These are phyloP conservation scores for Euwallacea similis DNA, from an alignment of 1,140 invertebrate species.

Conservation along the genomic window DNA sequence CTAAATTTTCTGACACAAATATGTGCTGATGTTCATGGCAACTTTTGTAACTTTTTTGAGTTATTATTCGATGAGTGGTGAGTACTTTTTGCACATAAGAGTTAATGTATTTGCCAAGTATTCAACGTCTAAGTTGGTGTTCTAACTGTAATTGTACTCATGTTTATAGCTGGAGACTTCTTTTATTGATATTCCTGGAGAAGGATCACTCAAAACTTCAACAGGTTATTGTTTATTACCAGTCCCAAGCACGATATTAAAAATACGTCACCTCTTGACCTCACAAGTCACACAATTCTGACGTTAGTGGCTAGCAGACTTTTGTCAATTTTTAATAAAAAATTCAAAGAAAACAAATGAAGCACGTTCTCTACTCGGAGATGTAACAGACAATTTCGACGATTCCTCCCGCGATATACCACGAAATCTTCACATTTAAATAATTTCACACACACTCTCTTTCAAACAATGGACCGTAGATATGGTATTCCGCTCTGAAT, in stretches of 20 bases:
- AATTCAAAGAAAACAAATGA: conserved; percentile 7
- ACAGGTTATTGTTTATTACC: not conserved
- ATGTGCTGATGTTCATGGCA: too few relatives aligned
- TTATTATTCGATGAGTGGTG: too few relatives aligned
- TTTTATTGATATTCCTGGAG: too few relatives aligned
- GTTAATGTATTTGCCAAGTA: too few relatives aligned
- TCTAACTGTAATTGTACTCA: too few relatives aligned
- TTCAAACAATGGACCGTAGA: conserved; percentile 26
- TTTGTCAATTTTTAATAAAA: conserved; percentile 11
- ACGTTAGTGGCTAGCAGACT: not conserved
- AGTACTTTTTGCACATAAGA: too few relatives aligned
- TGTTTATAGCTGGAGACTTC: too few relatives aligned
- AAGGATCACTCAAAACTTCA: not conserved
- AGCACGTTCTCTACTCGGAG: too few relatives aligned
- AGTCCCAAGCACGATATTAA: not conserved
- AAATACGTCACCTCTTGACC: conserved; percentile 23
- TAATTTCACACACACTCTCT: conserved; percentile 31
- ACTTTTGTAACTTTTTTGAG: too few relatives aligned
- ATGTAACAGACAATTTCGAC: not conserved
- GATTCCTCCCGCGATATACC: not conserved
- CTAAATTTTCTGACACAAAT: too few relatives aligned
- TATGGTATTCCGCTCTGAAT: conserved; percentile 25
- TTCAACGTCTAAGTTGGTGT: too few relatives aligned
- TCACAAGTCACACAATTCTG: not conserved
- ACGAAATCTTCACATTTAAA: conserved; percentile 1